These are phyloP conservation scores for Sula dactylatra DNA, from an alignment of 2,113 vertebrate genomes.

Conservation along the genomic window DNA sequence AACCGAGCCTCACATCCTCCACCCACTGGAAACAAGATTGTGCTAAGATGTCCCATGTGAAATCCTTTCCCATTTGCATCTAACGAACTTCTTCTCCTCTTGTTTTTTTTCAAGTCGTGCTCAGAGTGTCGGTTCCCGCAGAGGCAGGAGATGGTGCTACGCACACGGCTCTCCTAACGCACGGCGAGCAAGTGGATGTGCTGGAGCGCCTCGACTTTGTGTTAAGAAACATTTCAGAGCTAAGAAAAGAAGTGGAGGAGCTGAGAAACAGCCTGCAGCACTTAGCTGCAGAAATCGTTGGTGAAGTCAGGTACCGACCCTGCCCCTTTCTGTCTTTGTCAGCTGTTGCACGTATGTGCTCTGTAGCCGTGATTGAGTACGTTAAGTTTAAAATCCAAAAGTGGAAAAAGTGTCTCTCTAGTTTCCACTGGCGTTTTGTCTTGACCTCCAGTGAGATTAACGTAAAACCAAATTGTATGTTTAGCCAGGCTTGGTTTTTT, in stretches of 20 bases:
- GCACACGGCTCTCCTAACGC: not conserved
- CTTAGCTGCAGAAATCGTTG: slow-evolving; percentile 83
- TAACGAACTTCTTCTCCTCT: not conserved
- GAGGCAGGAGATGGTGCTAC: slow-evolving; percentile 31
- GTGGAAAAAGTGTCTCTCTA: not conserved
- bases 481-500: not conserved
- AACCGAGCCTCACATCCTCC: rapidly evolving
- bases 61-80: rapidly evolving
- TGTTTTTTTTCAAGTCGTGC: slow-evolving; percentile 6
- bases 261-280: slow-evolving; percentile 80
- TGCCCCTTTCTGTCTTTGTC: rapidly evolving
- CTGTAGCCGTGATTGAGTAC: rapidly evolving
- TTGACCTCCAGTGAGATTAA: not conserved
- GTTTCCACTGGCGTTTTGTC: rapidly evolving
- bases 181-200: slow-evolving; percentile 78
- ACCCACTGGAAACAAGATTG: rapidly evolving
- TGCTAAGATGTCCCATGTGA: rapidly evolving
- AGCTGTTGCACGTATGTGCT: rapidly evolving
- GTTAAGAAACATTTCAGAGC: slow-evolving; percentile 75
- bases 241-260: slow-evolving; percentile 86
- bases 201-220: slow-evolving; percentile 87
- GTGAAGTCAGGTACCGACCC: slow-evolving; percentile 80
- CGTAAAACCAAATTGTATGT: not conserved
- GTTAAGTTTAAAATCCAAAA: not conserved
- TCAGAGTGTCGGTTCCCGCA: not conserved